A percentile compares a stretch with the other conserved stretches of the same genome.
Evolutionary conservation across 1,140 invertebrate species (phyloP).

Genomic region (Nixonia krombeini): DNA sequence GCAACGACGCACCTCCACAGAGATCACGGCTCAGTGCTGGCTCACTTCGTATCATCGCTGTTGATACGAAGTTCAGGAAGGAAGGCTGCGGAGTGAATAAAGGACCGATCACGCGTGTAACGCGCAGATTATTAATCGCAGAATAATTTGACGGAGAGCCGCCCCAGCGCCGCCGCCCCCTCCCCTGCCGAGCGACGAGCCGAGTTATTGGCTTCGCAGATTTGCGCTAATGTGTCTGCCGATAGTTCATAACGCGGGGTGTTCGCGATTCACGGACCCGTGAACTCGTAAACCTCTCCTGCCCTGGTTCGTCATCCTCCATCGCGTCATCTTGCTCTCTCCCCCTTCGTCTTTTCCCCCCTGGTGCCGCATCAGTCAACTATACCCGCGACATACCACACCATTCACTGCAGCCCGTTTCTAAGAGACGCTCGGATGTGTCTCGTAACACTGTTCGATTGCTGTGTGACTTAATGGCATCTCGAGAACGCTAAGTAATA

Average conservation of each 20-base stretch:
- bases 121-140: conserved; percentile 69
- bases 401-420: too few relatives aligned
- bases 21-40: too few relatives aligned
- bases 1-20: conserved; percentile 11
- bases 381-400: too few relatives aligned
- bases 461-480: too few relatives aligned
- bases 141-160: conserved; percentile 64
- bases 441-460: too few relatives aligned
- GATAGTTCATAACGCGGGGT: conserved; percentile 58
- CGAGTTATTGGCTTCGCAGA: conserved; percentile 67
- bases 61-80: conserved; percentile 41
- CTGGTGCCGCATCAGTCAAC: conserved; percentile 8
- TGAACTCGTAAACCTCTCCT: conserved; percentile 55
- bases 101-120: conserved; percentile 70
- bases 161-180: too few relatives aligned
- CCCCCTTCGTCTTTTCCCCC: background rate
- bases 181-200: conserved; percentile 41
- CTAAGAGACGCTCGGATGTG: too few relatives aligned
- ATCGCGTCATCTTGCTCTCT: too few relatives aligned
- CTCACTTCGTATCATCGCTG: conserved; percentile 7
- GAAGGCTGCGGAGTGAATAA: conserved; percentile 51
- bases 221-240: conserved; percentile 69
- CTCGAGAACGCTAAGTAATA: background rate
- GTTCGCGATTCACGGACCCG: conserved; percentile 51
- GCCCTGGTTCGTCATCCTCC: background rate